These are phyloP conservation scores for Hydrocynus forskahlii DNA, from an alignment of 2,797 vertebrate species.

Conservation along the genomic window DNA sequence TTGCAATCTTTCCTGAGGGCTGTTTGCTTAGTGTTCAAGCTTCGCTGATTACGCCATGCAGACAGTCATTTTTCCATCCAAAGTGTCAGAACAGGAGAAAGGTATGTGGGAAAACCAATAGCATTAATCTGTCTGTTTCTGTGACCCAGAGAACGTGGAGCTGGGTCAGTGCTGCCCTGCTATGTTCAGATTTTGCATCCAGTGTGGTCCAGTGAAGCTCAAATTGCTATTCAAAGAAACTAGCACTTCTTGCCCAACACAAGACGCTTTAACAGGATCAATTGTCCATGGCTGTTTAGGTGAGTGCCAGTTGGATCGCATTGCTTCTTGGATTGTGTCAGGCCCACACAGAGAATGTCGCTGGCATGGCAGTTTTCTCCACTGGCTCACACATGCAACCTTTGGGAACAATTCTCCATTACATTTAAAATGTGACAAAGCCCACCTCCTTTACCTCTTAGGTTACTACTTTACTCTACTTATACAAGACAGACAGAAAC, in stretches of 20 bases:
- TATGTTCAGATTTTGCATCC: not conserved
- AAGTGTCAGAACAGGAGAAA: not conserved
- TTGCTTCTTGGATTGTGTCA: conserved; percentile 22
- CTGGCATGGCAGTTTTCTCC: conserved; percentile 22
- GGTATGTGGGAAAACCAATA: not conserved
- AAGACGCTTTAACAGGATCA: conserved; percentile 21
- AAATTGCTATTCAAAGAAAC: conserved; percentile 18
- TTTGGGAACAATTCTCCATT: not conserved
- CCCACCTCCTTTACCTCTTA: conserved; percentile 6
- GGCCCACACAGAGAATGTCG: conserved; percentile 43
- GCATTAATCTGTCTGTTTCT: not conserved
- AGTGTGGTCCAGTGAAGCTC: not conserved
- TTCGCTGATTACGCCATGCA: not conserved
- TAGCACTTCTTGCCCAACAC: conserved; percentile 20
- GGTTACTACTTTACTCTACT: not conserved
- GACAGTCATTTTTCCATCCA: not conserved
- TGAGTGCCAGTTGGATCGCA: conserved; percentile 40
- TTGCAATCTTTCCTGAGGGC: not conserved
- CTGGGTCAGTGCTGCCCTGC: not conserved
- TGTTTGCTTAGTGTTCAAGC: not conserved
- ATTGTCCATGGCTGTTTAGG: conserved; percentile 26
- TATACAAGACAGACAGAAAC: conserved; percentile 5
- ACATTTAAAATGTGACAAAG: not conserved
- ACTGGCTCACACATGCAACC: not conserved
- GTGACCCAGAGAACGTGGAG: not conserved